A percentile compares a stretch with the other conserved stretches of the same genome.
Evolutionary conservation across 2,797 vertebrate genomes (phyloP).

Genomic region (Bryconaethiops microstoma): DNA sequence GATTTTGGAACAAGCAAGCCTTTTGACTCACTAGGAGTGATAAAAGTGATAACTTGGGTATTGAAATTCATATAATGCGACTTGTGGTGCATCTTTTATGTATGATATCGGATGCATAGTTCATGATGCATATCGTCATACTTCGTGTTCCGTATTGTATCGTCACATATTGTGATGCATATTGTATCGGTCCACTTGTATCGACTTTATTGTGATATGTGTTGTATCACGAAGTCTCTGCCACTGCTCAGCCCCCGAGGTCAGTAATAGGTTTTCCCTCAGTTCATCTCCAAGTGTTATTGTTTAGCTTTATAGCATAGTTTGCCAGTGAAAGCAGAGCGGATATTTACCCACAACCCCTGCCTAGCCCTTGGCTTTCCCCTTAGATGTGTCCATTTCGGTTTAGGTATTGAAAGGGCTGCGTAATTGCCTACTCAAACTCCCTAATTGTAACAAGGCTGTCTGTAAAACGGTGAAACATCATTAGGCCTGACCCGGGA

Average conservation of each 20-base stretch:
- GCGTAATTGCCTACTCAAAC: not conserved
- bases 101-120: too few relatives aligned
- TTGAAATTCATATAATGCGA: too few relatives aligned
- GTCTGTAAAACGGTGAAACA: not conserved
- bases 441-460: conserved; percentile 1
- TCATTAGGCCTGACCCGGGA: conserved; percentile 5
- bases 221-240: not conserved
- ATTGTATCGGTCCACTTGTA: not conserved
- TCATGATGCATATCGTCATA: too few relatives aligned
- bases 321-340: not conserved
- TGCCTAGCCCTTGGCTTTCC: not conserved
- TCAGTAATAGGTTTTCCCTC: not conserved
- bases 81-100: too few relatives aligned
- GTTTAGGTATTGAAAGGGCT: not conserved
- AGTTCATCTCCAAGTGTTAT: not conserved
- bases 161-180: too few relatives aligned
- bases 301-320: not conserved
- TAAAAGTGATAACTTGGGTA: too few relatives aligned
- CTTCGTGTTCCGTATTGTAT: too few relatives aligned
- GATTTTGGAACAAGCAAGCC: too few relatives aligned
- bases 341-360: not conserved
- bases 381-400: not conserved
- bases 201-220: not conserved
- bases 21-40: too few relatives aligned
- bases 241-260: not conserved